Base-by-base conservation (phyloP, 2,113 vertebrate genomes). In the Vulpes vulpes region DNA sequence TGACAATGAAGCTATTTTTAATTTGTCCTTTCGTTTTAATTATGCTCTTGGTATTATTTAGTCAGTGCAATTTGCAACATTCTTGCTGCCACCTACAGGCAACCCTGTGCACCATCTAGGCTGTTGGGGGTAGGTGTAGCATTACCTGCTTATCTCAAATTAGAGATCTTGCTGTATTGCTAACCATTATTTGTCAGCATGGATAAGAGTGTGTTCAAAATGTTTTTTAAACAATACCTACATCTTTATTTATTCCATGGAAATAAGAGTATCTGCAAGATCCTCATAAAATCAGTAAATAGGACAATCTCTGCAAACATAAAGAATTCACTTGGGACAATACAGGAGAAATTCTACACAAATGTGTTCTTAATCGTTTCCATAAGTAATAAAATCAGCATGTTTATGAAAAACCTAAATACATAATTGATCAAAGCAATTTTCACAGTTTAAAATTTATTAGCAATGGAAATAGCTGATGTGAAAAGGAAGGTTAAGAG, bases 1-100 rank as follows among this genome's bases (percentile, higher is more conserved):
- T 96, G 95, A 98, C 97, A 98, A 98, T 97, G 69, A 97, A 95
- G 89, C 88, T 96, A 97, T 98, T 99, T 98, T 98, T 97, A 98
- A 98, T 98, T 97, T 98, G 53, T 97, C 95, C 82, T 96, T 30
- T 78, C 65, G 0, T 97, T 97, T 92, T 82, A 81, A 60, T 92
- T 74, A 97, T 92, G 35, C 87, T 95, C 89, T 23, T 30, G 62
- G 93, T 95, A 94, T 98, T 96, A 96, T 96, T 96, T 85, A 92
- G 87, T 91, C 91, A 84, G 59, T 65, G 53, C 49, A 97, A 92
- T 59, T 22, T 22, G 3, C 64, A 95, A 67, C 94, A 95, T 87
- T 96, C 85, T 67, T 98, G 97, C 96, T 98, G 97, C 97, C 97
- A 96, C 97, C 97, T 98, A 95, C 87, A 95, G 98, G 98, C 92